Base-by-base conservation (phyloP, 2,113 vertebrate species). In the Paradisaea rubra region DNA sequence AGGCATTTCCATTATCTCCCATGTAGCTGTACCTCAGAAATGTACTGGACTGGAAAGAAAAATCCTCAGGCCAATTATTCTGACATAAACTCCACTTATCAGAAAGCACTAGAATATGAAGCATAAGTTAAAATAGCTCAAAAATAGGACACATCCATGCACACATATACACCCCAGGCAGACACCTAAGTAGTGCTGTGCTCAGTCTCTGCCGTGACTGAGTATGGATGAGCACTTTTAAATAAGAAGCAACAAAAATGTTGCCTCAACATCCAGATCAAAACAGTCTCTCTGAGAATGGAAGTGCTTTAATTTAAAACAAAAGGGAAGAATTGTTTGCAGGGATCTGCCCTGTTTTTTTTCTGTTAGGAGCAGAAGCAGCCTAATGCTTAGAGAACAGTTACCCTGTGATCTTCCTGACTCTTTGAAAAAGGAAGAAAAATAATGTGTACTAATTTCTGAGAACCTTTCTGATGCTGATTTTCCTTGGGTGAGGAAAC, bases 1-100 rank as follows among this genome's bases (percentile, higher is more conserved):
- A 94, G 88, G 95, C 93, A 96, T 86, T 89, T 92, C 52, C 66
- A 92, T 73, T 73, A 95, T 96, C 95, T 91, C 88, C 83, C 88
- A 74, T 84, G 83, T 94, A 95, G 83, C 74, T 92, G 92, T 93
- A 89, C 88, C 76, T 80, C 91, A 83, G 86, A 96, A 97, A 93
- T 86, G 94, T 93, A 97, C 73, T 93, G 89, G 91, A 84, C 86
- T 90, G 91, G 93, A 94, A 96, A 96, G 90, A 94, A 91, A 87
- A 94, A 88, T 94, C 93, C 82, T 92, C 61, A 65, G 91, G 91
- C 88, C 70, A 93, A 93, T 96, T 97, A 96, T 95, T 85, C 82
- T 94, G 78, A 96, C 90, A 97, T 91, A 96, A 95, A 95, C 94
- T 95, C 90, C 88, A 95, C 90, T 95, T 97, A 95, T 91, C 94